These are phyloP conservation scores for Strigamia maritima DNA, from an alignment of 2,888 invertebrate species.

Conservation along the genomic window DNA sequence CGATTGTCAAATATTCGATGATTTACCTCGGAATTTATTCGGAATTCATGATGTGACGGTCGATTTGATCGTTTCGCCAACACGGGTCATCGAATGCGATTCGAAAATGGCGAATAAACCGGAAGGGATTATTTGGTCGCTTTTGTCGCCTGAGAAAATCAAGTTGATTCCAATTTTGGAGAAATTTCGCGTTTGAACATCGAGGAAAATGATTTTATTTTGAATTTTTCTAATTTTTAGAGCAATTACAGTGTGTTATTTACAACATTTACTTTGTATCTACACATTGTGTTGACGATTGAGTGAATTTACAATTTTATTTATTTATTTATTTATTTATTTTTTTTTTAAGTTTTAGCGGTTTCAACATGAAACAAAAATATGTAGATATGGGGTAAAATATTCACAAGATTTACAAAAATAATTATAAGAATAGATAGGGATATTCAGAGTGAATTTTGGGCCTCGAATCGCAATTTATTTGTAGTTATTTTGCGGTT, in stretches of 20 bases:
- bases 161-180: constrained; percentile 70
- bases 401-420: neutral
- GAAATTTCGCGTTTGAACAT: constrained; percentile 57
- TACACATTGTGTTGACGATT: too few relatives aligned
- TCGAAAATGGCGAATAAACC: constrained; percentile 62
- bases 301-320: too few relatives aligned
- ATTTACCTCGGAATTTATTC: constrained; percentile 70
- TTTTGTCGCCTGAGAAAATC: constrained; percentile 68
- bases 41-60: constrained; percentile 77
- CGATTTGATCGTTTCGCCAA: constrained; percentile 81
- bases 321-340: too few relatives aligned
- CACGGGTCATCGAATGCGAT: constrained; percentile 65
- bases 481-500: too few relatives aligned
- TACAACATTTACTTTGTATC: neutral
- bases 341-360: too few relatives aligned
- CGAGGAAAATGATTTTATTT: too few relatives aligned
- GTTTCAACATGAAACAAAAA: neutral
- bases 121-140: constrained; percentile 72
- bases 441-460: too few relatives aligned
- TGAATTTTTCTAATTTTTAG: neutral
- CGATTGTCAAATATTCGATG: constrained; percentile 75
- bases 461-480: too few relatives aligned
- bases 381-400: neutral
- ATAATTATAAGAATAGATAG: neutral
- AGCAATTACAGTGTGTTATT: neutral